Percentiles rank a stretch among this genome's conserved stretches.
phyloP scores from a whole-genome alignment of 2,797 vertebrate species.

The Micromesistius poutassou region DNA sequence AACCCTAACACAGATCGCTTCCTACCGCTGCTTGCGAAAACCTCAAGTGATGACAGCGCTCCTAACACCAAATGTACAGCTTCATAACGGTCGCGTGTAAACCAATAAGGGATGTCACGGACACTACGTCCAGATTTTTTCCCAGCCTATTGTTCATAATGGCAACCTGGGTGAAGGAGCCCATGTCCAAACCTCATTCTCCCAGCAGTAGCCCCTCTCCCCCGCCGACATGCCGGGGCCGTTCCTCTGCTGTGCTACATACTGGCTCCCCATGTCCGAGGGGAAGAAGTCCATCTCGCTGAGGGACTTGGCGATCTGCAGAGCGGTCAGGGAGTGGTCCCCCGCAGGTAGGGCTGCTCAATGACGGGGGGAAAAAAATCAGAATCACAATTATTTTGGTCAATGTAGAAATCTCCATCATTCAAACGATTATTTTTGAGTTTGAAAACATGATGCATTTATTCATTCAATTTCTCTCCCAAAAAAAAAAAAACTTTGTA shows the following conservation, averaged over 20 bases:
- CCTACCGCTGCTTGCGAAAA: background rate
- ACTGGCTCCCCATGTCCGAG: conserved; percentile 43
- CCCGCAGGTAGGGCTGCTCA: too few species aligned
- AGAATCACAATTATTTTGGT: too few species aligned
- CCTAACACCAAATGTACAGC: too few species aligned
- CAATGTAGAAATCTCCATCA: too few species aligned
- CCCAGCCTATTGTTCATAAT: too few species aligned
- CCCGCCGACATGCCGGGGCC: conserved; percentile 55
- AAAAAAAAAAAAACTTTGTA: too few species aligned
- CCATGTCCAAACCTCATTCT: conserved; percentile 66
- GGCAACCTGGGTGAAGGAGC: background rate
- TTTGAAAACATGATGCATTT: too few species aligned
- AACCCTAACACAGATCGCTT: background rate
- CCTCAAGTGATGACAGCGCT: too few species aligned
- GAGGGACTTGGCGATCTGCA: conserved; percentile 81
- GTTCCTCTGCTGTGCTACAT: conserved; percentile 51
- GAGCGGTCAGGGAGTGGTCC: conserved; percentile 80
- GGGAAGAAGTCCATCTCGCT: conserved; percentile 79
- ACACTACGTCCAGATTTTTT: background rate
- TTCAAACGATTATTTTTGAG: too few species aligned
- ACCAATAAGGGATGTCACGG: background rate
- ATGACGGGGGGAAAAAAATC: too few species aligned
- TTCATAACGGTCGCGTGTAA: background rate
- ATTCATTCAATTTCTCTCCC: too few species aligned
- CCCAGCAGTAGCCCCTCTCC: conserved; percentile 65